Conservation (phyloP, 2,888 invertebrate species). For the Orchesellides sinensis region DNA sequence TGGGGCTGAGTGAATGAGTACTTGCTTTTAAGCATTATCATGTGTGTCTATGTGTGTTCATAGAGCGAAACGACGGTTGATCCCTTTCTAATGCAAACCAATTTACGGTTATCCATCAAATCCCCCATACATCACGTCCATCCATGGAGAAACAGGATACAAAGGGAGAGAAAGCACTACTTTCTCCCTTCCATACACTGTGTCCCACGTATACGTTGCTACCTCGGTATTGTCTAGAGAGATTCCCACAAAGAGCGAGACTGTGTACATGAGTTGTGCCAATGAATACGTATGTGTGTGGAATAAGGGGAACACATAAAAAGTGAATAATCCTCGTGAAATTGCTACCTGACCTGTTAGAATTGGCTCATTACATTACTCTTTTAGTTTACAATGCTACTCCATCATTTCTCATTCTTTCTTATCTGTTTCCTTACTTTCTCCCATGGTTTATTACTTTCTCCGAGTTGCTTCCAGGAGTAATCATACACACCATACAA, state of each 20-base stretch:
- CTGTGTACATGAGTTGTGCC: background rate
- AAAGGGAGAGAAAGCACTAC: background rate
- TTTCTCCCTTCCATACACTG: too few species aligned
- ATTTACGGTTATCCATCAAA: conserved; percentile 68
- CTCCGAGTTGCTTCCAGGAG: background rate
- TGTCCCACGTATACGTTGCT: background rate
- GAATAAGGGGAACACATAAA: conserved; percentile 24
- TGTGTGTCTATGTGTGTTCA: too few species aligned
- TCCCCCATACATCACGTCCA: conserved; percentile 56
- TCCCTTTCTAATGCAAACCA: conserved; percentile 60
- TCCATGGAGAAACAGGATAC: background rate
- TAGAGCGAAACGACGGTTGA: conserved; percentile 61
- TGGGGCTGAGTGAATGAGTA: too few species aligned
- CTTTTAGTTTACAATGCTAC: conserved; percentile 30
- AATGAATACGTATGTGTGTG: background rate
- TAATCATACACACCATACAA: background rate
- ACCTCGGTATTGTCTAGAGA: background rate
- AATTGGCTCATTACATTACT: conserved; percentile 52
- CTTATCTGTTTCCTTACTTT: background rate
- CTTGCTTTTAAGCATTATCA: too few species aligned
- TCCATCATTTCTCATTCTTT: conserved; percentile 35
- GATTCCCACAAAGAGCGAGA: background rate
- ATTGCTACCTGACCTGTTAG: conserved; percentile 12
- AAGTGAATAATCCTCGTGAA: conserved; percentile 48
- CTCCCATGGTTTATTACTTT: conserved; percentile 20